phyloP scores from a whole-genome alignment of 2,888 invertebrate genomes.

The Scotopteryx bipunctaria region DNA sequence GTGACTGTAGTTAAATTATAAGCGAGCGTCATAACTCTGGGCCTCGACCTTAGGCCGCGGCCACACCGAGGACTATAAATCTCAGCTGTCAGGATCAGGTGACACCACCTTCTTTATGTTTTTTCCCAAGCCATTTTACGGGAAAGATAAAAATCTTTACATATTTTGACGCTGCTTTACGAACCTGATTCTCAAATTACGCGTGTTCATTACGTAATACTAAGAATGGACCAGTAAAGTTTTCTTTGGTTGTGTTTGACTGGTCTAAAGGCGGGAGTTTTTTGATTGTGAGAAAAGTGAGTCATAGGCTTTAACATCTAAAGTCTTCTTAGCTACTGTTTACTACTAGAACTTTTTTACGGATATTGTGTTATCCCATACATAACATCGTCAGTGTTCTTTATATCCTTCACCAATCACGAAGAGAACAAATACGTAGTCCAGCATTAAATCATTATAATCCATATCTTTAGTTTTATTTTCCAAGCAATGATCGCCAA shows the following conservation, averaged over 20 bases:
- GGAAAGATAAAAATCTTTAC: conserved; percentile 84
- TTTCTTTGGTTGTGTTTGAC: conserved; percentile 38
- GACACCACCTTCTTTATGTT: conserved; percentile 84
- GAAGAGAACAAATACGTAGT: too few species aligned
- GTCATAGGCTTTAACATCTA: neutral
- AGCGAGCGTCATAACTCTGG: conserved; percentile 74
- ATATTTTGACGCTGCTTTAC: conserved; percentile 83
- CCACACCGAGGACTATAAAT: conserved; percentile 78
- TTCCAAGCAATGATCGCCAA: too few species aligned
- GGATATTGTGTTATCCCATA: too few species aligned
- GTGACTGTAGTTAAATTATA: conserved; percentile 68
- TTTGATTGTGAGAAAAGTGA: conserved; percentile 4
- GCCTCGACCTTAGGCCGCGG: conserved; percentile 77
- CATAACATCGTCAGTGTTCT: too few species aligned
- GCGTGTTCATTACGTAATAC: conserved; percentile 77
- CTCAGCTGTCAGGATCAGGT: conserved; percentile 80
- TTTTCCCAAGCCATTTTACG: conserved; percentile 84
- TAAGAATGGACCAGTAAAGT: conserved; percentile 67
- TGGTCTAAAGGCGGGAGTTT: conserved; percentile 11
- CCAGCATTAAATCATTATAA: too few species aligned
- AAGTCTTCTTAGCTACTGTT: too few species aligned
- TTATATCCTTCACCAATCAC: too few species aligned
- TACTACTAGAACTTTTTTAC: too few species aligned
- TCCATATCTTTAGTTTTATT: too few species aligned
- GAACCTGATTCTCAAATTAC: conserved; percentile 81